Evolutionary conservation across 2,113 vertebrate species (phyloP).

Genomic region (Chauna torquata): DNA sequence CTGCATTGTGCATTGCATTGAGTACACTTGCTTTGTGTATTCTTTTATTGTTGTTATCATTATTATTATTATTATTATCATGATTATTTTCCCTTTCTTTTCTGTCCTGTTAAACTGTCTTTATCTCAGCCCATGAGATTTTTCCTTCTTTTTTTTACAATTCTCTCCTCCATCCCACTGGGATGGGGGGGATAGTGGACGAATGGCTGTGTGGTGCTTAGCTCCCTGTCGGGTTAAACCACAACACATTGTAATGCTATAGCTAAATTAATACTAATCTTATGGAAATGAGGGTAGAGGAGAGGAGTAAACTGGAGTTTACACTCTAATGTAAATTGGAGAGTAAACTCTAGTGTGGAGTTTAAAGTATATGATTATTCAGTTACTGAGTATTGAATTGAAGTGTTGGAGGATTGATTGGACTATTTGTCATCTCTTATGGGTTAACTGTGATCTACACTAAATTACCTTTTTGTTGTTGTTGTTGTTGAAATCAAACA

Average conservation of each 20-base stretch:
- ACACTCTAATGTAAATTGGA: neutral
- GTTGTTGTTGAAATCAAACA: neutral
- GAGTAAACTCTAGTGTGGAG: neutral
- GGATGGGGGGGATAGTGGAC: no score
- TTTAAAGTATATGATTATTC: neutral
- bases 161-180: no score
- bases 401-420: neutral
- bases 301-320: neutral
- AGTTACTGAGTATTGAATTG: neutral
- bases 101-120: no score
- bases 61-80: no score
- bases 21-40: no score
- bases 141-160: no score
- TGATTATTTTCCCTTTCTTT: no score
- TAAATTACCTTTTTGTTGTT: neutral
- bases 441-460: neutral
- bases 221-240: no score
- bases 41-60: no score
- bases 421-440: constrained; percentile 10
- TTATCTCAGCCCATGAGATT: no score
- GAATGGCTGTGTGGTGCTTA: no score
- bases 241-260: neutral
- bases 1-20: no score
- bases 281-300: neutral
- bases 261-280: neutral